phyloP scores from a whole-genome alignment of 2,888 invertebrate genomes.

The Arge pagana region DNA sequence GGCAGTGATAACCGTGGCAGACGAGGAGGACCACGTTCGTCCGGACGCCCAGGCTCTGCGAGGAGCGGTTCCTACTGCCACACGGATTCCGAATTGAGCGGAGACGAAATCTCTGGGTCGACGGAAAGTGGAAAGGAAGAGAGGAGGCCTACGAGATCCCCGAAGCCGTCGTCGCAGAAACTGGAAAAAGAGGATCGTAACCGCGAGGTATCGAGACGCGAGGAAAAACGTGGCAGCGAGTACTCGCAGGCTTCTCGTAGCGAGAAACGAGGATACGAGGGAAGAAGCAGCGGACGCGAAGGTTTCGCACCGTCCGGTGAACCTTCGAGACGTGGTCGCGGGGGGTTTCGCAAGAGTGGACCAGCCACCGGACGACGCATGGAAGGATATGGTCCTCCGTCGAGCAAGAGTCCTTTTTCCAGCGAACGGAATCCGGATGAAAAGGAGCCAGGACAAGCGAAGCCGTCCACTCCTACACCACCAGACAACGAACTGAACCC shows the following conservation, averaged over 20 bases:
- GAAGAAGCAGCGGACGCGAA: conserved; percentile 61
- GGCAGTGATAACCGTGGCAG: conserved; percentile 59
- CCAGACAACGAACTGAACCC: conserved; percentile 53
- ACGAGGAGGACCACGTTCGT: conserved; percentile 49
- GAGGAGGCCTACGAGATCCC: conserved; percentile 63
- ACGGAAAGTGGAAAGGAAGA: conserved; percentile 64
- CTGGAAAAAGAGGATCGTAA: conserved; percentile 66
- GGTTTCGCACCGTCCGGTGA: conserved; percentile 87
- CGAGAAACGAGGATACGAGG: conserved; percentile 49
- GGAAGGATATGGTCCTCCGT: conserved; percentile 80
- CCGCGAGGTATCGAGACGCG: conserved; percentile 57
- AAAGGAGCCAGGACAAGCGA: conserved; percentile 45
- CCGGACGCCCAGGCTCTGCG: conserved; percentile 52
- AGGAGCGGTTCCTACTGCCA: conserved; percentile 61
- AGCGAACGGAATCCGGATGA: conserved; percentile 57
- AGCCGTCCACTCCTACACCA: conserved; percentile 40
- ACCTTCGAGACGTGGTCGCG: conserved; percentile 85
- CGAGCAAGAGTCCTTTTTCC: conserved; percentile 76
- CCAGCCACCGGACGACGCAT: conserved; percentile 65
- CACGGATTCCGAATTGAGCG: conserved; percentile 78
- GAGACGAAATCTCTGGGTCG: conserved; percentile 69
- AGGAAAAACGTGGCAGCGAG: conserved; percentile 48
- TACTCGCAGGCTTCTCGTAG: conserved; percentile 38
- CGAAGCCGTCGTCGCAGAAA: conserved; percentile 59
- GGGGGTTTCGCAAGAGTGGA: conserved; percentile 61